These are phyloP conservation scores for Ladona fulva DNA, from an alignment of 1,140 invertebrate genomes.

Conservation along the genomic window DNA sequence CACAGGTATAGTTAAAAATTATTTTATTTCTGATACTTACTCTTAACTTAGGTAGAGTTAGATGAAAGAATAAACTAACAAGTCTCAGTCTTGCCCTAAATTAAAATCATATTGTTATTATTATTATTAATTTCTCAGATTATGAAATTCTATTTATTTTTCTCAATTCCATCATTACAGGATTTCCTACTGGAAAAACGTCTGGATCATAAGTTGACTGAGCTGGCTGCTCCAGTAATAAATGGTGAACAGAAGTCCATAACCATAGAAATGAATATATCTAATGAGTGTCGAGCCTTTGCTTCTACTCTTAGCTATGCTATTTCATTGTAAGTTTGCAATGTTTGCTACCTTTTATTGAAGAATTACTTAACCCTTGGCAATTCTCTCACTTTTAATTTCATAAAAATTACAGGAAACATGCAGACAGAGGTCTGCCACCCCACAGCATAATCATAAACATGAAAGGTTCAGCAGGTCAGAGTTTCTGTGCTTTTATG, in stretches of 20 bases:
- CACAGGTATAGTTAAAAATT: constrained; percentile 40
- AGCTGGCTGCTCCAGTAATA: constrained; percentile 61
- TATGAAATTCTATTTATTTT: too few relatives aligned
- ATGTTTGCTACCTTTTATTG: too few relatives aligned
- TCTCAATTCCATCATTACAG: constrained; percentile 36
- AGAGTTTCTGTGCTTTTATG: constrained; percentile 98
- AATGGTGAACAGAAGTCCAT: constrained; percentile 57
- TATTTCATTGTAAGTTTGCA: constrained; percentile 78
- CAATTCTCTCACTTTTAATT: too few relatives aligned
- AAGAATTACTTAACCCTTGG: too few relatives aligned
- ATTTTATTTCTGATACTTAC: too few relatives aligned
- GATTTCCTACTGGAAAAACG: constrained; percentile 89
- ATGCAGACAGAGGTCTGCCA: constrained; percentile 79
- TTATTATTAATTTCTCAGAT: too few relatives aligned
- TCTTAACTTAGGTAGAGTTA: too few relatives aligned
- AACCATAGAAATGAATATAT: constrained; percentile 70
- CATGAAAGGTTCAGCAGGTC: constrained; percentile 92
- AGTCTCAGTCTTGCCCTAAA: too few relatives aligned
- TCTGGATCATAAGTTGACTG: constrained; percentile 76
- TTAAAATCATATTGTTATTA: too few relatives aligned
- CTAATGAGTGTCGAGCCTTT: constrained; percentile 88
- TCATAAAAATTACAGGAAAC: constrained; percentile 53
- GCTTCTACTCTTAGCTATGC: constrained; percentile 89
- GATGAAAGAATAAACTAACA: too few relatives aligned
- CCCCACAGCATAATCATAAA: constrained; percentile 64